phyloP scores from a whole-genome alignment of 2,113 vertebrate genomes.

The Zeus faber region DNA sequence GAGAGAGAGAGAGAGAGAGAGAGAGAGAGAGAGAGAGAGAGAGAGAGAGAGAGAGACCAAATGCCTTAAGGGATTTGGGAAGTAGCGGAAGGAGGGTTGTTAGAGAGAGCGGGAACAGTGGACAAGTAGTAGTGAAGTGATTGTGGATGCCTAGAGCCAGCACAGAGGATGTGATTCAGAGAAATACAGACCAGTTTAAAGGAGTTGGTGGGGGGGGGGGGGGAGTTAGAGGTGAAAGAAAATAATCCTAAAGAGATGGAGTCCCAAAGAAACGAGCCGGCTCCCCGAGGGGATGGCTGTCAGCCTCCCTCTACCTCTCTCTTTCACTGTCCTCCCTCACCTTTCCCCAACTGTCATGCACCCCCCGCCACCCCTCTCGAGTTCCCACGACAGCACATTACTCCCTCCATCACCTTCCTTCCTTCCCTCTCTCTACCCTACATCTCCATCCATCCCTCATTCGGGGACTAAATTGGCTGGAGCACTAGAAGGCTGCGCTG shows the following conservation, averaged over 20 bases:
- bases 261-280: no score
- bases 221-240: conserved; percentile 37
- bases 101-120: conserved; percentile 19
- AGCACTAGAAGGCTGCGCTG: conserved; percentile 58
- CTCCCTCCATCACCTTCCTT: conserved; percentile 59
- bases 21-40: neutral
- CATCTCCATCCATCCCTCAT: conserved; percentile 58
- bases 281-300: no score
- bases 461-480: conserved; percentile 60
- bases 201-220: conserved; percentile 4
- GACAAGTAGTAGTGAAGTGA: conserved; percentile 24
- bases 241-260: conserved; percentile 17
- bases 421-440: conserved; percentile 22
- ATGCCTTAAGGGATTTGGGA: conserved; percentile 45
- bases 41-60: conserved; percentile 15
- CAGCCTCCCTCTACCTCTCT: no score
- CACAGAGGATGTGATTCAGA: conserved; percentile 53
- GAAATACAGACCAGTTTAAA: conserved; percentile 38
- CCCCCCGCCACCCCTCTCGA: no score
- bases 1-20: conserved; percentile 11
- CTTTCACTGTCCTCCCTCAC: no score
- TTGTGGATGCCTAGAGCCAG: conserved; percentile 52
- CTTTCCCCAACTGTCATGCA: no score
- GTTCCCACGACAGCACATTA: conserved; percentile 60
- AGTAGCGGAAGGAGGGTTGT: conserved; percentile 38